These are phyloP conservation scores for Heliconius ismenius DNA, from an alignment of 2,888 invertebrate genomes.

Conservation along the genomic window DNA sequence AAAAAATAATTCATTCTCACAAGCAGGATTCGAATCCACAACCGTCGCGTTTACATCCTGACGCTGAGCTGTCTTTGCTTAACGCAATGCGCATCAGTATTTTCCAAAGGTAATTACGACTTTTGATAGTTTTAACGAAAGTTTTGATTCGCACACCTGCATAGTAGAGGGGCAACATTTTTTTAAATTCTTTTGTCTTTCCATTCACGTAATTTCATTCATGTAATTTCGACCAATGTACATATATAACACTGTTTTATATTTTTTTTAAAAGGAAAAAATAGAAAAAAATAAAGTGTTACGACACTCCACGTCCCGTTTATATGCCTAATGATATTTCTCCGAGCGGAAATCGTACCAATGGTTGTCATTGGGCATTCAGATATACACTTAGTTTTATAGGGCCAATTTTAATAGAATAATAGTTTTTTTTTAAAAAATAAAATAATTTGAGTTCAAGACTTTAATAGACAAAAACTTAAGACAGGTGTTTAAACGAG, in stretches of 20 bases:
- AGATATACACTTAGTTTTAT: too few species aligned
- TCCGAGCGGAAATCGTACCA: background rate
- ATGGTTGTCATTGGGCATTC: too few species aligned
- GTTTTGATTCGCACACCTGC: background rate
- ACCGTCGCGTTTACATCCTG: background rate
- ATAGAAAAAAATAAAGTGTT: too few species aligned
- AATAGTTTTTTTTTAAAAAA: background rate
- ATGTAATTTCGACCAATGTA: background rate
- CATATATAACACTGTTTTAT: background rate
- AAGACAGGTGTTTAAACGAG: constrained; percentile 46
- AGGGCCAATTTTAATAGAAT: too few species aligned
- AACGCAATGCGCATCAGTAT: constrained; percentile 4
- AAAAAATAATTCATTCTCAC: background rate
- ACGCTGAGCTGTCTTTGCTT: too few species aligned
- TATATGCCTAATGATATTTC: too few species aligned
- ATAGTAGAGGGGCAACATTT: background rate
- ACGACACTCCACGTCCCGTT: too few species aligned
- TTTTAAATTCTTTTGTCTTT: background rate
- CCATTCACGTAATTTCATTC: too few species aligned
- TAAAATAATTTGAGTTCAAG: background rate
- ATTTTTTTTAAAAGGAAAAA: too few species aligned
- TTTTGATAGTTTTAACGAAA: constrained; percentile 5
- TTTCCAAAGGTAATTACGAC: constrained; percentile 10
- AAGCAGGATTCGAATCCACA: background rate
- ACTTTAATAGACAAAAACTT: background rate